phyloP scores from a whole-genome alignment of 2,797 vertebrate species.

The Malacoctenus gilli region DNA sequence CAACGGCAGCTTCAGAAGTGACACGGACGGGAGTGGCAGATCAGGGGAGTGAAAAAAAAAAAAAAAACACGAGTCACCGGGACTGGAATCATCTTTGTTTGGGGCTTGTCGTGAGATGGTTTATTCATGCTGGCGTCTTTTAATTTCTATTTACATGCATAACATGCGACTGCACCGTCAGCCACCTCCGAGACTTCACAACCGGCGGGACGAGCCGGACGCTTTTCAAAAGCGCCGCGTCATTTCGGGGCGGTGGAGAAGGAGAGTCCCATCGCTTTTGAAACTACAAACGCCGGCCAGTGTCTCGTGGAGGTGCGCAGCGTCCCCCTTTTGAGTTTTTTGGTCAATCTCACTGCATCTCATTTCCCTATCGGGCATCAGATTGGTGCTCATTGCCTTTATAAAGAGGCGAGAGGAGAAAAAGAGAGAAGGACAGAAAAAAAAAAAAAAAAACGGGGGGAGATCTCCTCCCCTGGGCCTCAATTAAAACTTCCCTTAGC shows the following conservation, averaged over 20 bases:
- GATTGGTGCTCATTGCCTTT: conserved; percentile 64
- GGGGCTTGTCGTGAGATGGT: no score
- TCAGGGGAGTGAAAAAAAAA: conserved; percentile 15
- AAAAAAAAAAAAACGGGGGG: conserved; percentile 59
- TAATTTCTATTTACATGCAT: conserved; percentile 57
- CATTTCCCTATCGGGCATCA: conserved; percentile 63
- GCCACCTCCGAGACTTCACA: conserved; percentile 40
- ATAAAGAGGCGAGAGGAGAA: conserved; percentile 76
- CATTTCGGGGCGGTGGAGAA: conserved; percentile 36
- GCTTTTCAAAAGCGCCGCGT: conserved; percentile 42
- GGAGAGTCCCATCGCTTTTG: no score
- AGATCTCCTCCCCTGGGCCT: conserved; percentile 74
- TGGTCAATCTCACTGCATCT: conserved; percentile 63
- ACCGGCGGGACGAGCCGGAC: conserved; percentile 44
- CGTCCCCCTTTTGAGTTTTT: conserved; percentile 52
- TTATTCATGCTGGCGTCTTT: conserved; percentile 57
- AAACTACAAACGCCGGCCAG: conserved; percentile 60
- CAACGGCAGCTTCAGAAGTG: no score
- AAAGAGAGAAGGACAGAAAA: no score
- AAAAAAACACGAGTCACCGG: conserved; percentile 19
- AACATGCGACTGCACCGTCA: conserved; percentile 40
- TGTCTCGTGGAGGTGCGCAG: conserved; percentile 27
- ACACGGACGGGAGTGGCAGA: conserved; percentile 34
- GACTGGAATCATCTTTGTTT: no score
- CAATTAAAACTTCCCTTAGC: conserved; percentile 84